A percentile compares a stretch with the other conserved stretches of the same genome.
Conservation (phyloP, 2,113 vertebrate genomes). For the Nanorana parkeri region DNA sequence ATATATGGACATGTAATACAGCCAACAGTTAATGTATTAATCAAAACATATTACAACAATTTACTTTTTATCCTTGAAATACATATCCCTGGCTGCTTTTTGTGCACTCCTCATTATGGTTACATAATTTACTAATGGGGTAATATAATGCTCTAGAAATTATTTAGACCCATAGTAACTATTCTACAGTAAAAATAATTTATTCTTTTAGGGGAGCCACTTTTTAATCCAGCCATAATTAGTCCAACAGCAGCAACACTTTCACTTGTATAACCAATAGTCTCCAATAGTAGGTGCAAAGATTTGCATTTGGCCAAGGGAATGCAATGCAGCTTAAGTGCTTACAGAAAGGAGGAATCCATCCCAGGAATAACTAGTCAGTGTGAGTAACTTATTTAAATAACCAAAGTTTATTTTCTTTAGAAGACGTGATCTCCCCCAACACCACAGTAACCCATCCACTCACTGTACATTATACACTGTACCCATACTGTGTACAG, state of each 20-base stretch:
- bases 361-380: constrained; percentile 23
- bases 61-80: no score
- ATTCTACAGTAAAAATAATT: not conserved
- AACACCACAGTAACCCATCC: constrained; percentile 21
- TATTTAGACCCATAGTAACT: not conserved
- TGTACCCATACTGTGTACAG: constrained; percentile 28
- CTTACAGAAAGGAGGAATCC: constrained; percentile 8
- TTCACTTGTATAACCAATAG: not conserved
- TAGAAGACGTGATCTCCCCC: constrained; percentile 2
- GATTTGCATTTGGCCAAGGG: not conserved
- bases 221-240: not conserved
- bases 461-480: constrained; percentile 9
- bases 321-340: not conserved
- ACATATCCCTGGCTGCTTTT: no score
- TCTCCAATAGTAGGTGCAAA: not conserved
- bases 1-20: no score
- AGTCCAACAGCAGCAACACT: not conserved
- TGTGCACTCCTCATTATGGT: no score
- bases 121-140: not conserved
- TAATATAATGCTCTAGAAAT: not conserved
- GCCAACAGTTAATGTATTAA: no score
- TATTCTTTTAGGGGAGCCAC: not conserved
- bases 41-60: no score
- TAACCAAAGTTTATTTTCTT: constrained; percentile 7
- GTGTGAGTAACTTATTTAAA: constrained; percentile 35